Conservation (phyloP, 2,888 invertebrate species). For the Escarpia spicata region DNA sequence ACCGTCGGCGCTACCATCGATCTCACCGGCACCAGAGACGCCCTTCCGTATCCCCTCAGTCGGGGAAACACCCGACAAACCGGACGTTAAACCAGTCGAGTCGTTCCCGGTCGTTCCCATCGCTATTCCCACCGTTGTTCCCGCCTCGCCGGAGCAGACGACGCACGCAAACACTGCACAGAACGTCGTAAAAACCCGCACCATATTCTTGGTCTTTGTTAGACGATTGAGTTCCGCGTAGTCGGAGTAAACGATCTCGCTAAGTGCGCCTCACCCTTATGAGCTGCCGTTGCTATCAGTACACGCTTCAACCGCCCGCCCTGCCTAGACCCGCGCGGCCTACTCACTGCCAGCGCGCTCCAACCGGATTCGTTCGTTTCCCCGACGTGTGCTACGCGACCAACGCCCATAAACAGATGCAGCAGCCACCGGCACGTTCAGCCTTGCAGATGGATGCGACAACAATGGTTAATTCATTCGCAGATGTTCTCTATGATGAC, state of each 20-base stretch:
- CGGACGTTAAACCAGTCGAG: not conserved
- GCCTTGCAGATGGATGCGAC: not conserved
- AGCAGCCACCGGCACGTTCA: not conserved
- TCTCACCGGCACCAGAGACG: not conserved
- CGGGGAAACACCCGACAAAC: not conserved
- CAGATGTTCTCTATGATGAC: not conserved
- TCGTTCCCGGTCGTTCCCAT: not conserved
- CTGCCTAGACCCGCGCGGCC: not conserved
- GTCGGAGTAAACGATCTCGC: not conserved
- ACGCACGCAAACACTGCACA: not conserved
- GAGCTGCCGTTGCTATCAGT: not conserved
- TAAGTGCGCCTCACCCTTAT: not conserved
- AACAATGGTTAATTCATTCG: not conserved
- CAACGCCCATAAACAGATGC: not conserved
- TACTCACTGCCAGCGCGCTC: not conserved
- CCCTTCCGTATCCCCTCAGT: not conserved
- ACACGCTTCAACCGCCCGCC: not conserved
- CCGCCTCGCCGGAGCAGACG: not conserved
- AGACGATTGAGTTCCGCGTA: not conserved
- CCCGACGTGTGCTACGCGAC: not conserved
- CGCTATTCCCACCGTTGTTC: not conserved
- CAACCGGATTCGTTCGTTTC: not conserved
- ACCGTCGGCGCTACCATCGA: not conserved
- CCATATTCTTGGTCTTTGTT: not conserved
- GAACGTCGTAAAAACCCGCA: not conserved